phyloP scores from a whole-genome alignment of 92 coral and sea anemone species.

The Muricea muricata region DNA sequence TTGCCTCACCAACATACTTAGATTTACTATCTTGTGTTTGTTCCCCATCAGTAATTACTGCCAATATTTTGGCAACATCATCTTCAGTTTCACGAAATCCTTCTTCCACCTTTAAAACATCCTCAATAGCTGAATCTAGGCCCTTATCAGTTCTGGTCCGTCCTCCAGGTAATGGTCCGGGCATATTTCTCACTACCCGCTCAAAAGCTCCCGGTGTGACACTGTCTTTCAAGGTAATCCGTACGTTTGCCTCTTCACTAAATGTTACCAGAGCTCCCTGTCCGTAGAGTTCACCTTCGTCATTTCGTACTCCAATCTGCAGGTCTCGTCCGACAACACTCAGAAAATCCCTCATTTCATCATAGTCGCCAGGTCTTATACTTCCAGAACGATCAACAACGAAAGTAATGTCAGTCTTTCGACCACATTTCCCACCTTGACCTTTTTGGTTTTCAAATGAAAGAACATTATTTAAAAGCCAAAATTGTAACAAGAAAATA shows the following conservation, averaged over 20 bases:
- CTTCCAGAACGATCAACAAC: slow-evolving; percentile 41
- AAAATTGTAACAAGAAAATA: too few species aligned
- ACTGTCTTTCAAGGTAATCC: slow-evolving; percentile 4
- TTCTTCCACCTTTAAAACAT: not conserved
- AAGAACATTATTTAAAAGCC: not conserved
- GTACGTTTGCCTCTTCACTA: not conserved
- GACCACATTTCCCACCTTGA: not conserved
- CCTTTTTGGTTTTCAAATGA: not conserved
- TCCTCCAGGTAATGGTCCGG: slow-evolving; percentile 34
- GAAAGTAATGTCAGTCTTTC: slow-evolving; percentile 28
- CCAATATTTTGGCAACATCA: slow-evolving; percentile 66
- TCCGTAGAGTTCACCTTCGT: slow-evolving; percentile 18
- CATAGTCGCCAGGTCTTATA: slow-evolving; percentile 1
- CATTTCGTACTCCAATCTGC: slow-evolving; percentile 33
- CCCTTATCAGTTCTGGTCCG: slow-evolving; percentile 39
- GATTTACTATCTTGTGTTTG: slow-evolving; percentile 57
- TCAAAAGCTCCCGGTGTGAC: not conserved
- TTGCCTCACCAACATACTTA: slow-evolving; percentile 12
- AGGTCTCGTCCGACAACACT: not conserved
- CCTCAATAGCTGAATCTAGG: not conserved
- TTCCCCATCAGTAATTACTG: slow-evolving; percentile 72
- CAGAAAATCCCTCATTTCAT: slow-evolving; percentile 19
- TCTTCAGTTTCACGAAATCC: slow-evolving; percentile 30
- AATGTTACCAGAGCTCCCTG: slow-evolving; percentile 35
- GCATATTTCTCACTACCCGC: not conserved